Conservation (phyloP, 1,140 invertebrate species). For the Tribolium castaneum region DNA sequence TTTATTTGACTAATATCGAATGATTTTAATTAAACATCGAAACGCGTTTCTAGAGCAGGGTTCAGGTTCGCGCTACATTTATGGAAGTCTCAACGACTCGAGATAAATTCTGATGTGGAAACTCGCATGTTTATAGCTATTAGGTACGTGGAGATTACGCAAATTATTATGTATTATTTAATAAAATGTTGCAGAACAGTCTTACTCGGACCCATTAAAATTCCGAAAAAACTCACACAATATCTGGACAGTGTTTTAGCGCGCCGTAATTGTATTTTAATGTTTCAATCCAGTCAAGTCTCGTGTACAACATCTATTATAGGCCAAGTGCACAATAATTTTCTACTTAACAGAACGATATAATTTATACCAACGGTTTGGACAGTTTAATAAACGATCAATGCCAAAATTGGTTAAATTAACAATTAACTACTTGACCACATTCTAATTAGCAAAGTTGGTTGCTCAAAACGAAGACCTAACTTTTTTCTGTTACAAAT, state of each 20-base stretch:
- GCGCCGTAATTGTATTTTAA: slow-evolving; percentile 15
- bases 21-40: slow-evolving; percentile 44
- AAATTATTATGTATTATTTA: slow-evolving; percentile 29
- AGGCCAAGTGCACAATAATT: slow-evolving; percentile 5
- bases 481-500: no score
- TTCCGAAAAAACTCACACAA: background rate
- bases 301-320: slow-evolving; percentile 19
- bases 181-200: slow-evolving; percentile 3
- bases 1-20: slow-evolving; percentile 44
- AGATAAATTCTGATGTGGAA: slow-evolving; percentile 7
- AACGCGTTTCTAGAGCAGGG: slow-evolving; percentile 35
- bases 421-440: background rate
- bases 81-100: slow-evolving; percentile 36
- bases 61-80: slow-evolving; percentile 38
- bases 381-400: slow-evolving; percentile 23
- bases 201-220: background rate
- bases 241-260: background rate
- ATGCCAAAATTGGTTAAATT: slow-evolving; percentile 1
- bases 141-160: background rate
- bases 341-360: slow-evolving; percentile 21
- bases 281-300: slow-evolving; percentile 23
- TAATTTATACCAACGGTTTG: slow-evolving; percentile 16
- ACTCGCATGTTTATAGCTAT: background rate
- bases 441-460: no score
- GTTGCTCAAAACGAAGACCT: no score